Conservation (phyloP, 2,113 vertebrate species). For the Rissa tridactyla region DNA sequence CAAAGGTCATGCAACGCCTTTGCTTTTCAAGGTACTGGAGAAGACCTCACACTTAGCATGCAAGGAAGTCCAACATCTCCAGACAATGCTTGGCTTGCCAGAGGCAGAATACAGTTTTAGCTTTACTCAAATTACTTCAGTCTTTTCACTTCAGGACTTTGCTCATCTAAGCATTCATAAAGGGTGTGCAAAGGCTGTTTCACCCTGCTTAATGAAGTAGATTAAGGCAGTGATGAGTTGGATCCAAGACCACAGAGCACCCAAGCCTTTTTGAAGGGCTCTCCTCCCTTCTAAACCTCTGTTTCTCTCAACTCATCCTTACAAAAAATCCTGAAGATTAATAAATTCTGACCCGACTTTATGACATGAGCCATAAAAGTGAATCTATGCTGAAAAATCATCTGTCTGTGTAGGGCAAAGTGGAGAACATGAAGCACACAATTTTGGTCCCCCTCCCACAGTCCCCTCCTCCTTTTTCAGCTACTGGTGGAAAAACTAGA, state of each 20-base stretch:
- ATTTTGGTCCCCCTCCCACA: background rate
- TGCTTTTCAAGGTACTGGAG: background rate
- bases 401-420: background rate
- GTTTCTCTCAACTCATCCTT: background rate
- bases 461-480: background rate
- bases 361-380: background rate
- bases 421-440: background rate
- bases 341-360: background rate
- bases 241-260: background rate
- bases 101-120: background rate
- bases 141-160: background rate
- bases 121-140: background rate
- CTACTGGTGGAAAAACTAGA: background rate
- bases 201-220: background rate
- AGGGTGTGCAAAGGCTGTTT: background rate
- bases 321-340: background rate
- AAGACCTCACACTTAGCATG: background rate
- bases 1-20: background rate
- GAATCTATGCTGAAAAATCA: background rate
- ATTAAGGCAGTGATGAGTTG: background rate
- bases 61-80: background rate
- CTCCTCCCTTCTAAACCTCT: background rate
- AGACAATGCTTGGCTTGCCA: background rate
- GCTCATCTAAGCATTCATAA: background rate
- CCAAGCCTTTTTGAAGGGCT: background rate